Conservation (phyloP, 2,797 vertebrate genomes). For the Gila robusta region DNA sequence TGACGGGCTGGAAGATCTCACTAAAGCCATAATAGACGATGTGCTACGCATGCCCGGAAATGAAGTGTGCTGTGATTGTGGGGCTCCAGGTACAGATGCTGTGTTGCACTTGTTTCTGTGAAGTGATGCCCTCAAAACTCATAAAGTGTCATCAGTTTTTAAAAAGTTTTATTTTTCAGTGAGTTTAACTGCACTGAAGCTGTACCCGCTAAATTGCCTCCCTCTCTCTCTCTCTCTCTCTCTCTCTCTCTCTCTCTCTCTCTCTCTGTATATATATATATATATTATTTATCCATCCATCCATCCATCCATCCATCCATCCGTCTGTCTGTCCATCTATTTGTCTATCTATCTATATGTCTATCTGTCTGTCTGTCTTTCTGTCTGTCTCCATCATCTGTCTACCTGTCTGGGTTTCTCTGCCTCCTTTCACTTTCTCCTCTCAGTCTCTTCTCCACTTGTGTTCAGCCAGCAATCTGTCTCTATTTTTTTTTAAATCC, state of each 20-base stretch:
- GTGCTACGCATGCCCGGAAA: conserved; percentile 87
- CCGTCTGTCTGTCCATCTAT: too few species aligned
- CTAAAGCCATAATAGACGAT: conserved; percentile 90
- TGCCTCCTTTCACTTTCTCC: background rate
- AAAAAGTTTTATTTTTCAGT: too few species aligned
- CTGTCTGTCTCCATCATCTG: too few species aligned
- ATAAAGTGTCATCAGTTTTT: background rate
- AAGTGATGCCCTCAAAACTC: background rate
- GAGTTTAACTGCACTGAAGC: too few species aligned
- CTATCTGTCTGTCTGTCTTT: background rate
- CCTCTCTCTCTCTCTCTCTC: too few species aligned
- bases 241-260: too few species aligned
- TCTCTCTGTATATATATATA: too few species aligned
- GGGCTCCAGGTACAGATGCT: conserved; percentile 79
- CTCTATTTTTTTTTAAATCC: background rate
- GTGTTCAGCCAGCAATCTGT: conserved; percentile 12
- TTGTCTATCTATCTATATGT: accelerated
- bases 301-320: too few species aligned
- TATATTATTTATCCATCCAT: too few species aligned
- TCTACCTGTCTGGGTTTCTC: background rate
- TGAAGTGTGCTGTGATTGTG: conserved; percentile 88
- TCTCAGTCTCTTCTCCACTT: conserved; percentile 6
- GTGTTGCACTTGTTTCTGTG: background rate
- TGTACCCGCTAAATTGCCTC: background rate
- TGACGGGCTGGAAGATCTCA: conserved; percentile 87